These are phyloP conservation scores for Siderastrea siderea DNA, from an alignment of 92 coral and sea anemone genomes.

Conservation along the genomic window DNA sequence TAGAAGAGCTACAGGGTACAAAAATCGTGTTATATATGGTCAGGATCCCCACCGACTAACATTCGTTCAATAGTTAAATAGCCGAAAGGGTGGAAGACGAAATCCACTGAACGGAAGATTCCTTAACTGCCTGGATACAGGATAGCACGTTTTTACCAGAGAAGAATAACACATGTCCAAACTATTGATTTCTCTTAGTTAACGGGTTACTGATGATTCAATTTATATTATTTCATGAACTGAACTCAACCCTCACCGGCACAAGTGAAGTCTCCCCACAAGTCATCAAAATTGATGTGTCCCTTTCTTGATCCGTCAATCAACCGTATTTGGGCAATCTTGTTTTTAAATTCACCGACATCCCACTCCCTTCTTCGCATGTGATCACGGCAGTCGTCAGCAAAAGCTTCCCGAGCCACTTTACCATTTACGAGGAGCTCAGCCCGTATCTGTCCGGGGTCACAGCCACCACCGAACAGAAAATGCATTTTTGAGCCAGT, in stretches of 20 bases:
- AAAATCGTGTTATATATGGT: no score
- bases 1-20: no score
- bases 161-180: no score
- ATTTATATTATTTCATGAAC: background rate
- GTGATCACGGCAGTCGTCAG: conserved; percentile 63
- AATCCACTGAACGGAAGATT: no score
- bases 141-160: no score
- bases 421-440: conserved; percentile 71
- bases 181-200: no score
- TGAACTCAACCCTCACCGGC: conserved; percentile 28
- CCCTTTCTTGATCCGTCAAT: conserved; percentile 71
- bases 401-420: conserved; percentile 37
- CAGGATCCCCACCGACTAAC: no score
- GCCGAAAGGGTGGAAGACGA: no score
- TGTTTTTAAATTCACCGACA: conserved; percentile 42
- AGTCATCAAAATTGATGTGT: conserved; percentile 80
- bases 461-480: conserved; percentile 81
- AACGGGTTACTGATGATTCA: background rate
- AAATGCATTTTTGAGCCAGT: conserved; percentile 67
- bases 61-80: no score
- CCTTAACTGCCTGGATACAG: no score
- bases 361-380: conserved; percentile 71
- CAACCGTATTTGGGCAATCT: conserved; percentile 62
- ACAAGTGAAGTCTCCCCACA: conserved; percentile 71
- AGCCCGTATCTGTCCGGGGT: conserved; percentile 63